Evolutionary conservation across 35 echinoderm and acorn worm species (phyloP).

Genomic region (Ptychodera flava): DNA sequence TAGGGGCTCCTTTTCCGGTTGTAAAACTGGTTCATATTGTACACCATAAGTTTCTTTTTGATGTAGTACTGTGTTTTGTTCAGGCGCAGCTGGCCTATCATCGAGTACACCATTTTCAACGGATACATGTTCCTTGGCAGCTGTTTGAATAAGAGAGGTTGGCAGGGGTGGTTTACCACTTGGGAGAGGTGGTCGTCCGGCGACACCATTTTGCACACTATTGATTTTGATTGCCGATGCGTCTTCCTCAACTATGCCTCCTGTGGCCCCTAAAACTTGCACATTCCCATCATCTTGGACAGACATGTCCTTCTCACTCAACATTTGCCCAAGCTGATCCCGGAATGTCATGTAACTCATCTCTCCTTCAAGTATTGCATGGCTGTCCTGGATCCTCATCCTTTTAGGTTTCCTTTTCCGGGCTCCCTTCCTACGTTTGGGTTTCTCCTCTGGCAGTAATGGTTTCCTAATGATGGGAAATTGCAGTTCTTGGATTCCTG

Average conservation of each 20-base stretch:
- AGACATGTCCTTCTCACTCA: neutral
- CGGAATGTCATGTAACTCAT: slow-evolving; percentile 72
- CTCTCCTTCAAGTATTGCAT: slow-evolving; percentile 95
- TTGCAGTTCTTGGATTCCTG: slow-evolving; percentile 39
- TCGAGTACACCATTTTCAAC: neutral
- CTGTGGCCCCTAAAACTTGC: neutral
- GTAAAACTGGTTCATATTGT: neutral
- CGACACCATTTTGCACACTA: neutral
- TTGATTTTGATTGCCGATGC: neutral
- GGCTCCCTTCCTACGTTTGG: neutral
- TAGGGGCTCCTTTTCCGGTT: neutral
- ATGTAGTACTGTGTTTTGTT: neutral
- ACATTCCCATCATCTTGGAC: neutral
- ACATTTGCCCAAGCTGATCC: slow-evolving; percentile 10
- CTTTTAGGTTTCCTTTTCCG: slow-evolving; percentile 49
- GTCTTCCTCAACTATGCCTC: neutral
- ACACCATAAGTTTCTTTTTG: neutral
- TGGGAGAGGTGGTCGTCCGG: neutral
- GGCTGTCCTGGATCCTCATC: slow-evolving; percentile 69
- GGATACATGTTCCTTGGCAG: neutral
- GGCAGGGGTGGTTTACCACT: neutral
- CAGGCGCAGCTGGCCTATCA: neutral
- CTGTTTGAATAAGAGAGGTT: neutral
- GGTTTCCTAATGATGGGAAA: slow-evolving; percentile 46
- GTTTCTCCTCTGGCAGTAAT: slow-evolving; percentile 42